These are phyloP conservation scores for Chloroceryle amazona DNA, from an alignment of 2,797 vertebrate species.

Conservation along the genomic window DNA sequence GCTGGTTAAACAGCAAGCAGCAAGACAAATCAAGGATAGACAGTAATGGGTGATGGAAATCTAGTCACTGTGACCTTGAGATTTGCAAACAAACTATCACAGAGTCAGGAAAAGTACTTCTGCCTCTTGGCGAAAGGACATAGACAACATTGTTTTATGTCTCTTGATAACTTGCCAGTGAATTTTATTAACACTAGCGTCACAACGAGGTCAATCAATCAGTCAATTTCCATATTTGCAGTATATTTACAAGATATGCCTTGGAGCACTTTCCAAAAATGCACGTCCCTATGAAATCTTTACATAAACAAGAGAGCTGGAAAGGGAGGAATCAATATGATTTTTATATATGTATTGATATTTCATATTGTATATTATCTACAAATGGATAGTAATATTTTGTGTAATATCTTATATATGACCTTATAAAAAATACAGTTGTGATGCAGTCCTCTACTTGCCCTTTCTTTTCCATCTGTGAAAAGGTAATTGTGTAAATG, in stretches of 20 bases:
- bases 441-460: background rate
- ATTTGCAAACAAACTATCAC: background rate
- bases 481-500: background rate
- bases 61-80: background rate
- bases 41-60: background rate
- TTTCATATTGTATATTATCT: background rate
- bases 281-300: conserved; percentile 20
- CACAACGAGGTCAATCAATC: conserved; percentile 56
- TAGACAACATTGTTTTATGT: conserved; percentile 10
- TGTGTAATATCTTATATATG: background rate
- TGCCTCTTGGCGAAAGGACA: conserved; percentile 16
- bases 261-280: conserved; percentile 63
- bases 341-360: background rate
- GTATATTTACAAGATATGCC: conserved; percentile 58
- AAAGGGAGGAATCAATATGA: background rate
- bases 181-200: conserved; percentile 44
- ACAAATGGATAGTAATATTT: background rate
- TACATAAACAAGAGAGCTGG: background rate
- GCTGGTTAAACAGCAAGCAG: background rate
- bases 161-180: conserved; percentile 57
- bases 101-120: conserved; percentile 2
- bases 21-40: background rate
- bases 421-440: background rate
- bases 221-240: conserved; percentile 61
- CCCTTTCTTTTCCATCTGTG: background rate